Percentiles rank a stretch among this genome's conserved stretches.
These are phyloP conservation scores for Ardeotis arabs DNA, from an alignment of 2,113 vertebrate genomes.

Conservation along the genomic window DNA sequence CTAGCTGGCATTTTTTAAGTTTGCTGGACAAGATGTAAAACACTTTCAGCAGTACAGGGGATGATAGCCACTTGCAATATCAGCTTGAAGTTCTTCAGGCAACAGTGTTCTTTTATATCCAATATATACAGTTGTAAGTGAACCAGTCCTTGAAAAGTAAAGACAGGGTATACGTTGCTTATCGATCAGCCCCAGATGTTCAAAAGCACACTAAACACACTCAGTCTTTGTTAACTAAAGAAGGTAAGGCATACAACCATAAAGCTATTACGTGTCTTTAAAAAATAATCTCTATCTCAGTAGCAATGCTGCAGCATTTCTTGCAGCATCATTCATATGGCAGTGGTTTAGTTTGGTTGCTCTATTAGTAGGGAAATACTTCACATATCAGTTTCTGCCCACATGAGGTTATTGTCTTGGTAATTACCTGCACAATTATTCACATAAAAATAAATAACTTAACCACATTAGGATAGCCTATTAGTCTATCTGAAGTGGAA, in stretches of 20 bases:
- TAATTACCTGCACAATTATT: slow-evolving; percentile 44
- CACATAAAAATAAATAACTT: slow-evolving; percentile 50
- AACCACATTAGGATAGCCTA: neutral
- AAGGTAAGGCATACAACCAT: slow-evolving; percentile 39
- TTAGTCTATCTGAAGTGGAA: slow-evolving; percentile 32
- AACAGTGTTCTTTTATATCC: neutral
- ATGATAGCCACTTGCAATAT: neutral
- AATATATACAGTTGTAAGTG: neutral
- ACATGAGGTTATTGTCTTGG: neutral
- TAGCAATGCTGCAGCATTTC: neutral
- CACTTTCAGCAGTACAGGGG: neutral
- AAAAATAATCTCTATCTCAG: neutral
- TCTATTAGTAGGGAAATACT: slow-evolving; percentile 23
- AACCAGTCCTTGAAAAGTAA: slow-evolving; percentile 32
- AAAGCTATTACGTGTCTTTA: slow-evolving; percentile 3
- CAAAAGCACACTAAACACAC: neutral
- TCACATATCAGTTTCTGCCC: neutral
- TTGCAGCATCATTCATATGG: neutral
- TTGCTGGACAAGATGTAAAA: neutral
- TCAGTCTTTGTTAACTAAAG: slow-evolving; percentile 7
- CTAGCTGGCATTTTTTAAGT: neutral
- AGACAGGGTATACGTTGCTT: neutral
- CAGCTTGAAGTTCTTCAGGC: neutral
- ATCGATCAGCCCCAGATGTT: slow-evolving; percentile 26
- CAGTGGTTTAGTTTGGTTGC: neutral